Conservation (phyloP, 2,888 invertebrate genomes). For the Hirtodrosophila trivittata region DNA sequence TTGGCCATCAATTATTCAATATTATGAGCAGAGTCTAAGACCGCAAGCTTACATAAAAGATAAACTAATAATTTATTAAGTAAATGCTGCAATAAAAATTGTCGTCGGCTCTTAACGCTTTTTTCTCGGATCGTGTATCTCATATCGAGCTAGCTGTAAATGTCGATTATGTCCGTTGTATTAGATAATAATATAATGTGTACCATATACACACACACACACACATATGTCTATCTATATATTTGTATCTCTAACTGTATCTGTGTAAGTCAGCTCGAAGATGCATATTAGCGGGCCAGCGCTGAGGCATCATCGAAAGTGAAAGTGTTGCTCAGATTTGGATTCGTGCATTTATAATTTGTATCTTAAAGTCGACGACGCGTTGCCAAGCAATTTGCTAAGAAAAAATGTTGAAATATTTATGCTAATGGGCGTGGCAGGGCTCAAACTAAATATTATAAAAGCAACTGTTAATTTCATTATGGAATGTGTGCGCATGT, state of each 20-base stretch:
- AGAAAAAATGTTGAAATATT: slow-evolving; percentile 52
- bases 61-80: slow-evolving; percentile 66
- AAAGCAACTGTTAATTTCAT: slow-evolving; percentile 32
- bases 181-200: slow-evolving; percentile 67
- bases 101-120: slow-evolving; percentile 39
- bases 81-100: slow-evolving; percentile 67
- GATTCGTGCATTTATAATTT: slow-evolving; percentile 72
- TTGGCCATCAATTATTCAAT: slow-evolving; percentile 68
- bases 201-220: too few relatives aligned
- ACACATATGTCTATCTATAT: not conserved
- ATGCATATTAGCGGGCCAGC: slow-evolving; percentile 58
- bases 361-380: slow-evolving; percentile 38
- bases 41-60: slow-evolving; percentile 64
- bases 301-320: slow-evolving; percentile 57
- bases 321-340: slow-evolving; percentile 59
- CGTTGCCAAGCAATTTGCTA: slow-evolving; percentile 48
- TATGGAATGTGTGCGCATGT: slow-evolving; percentile 10
- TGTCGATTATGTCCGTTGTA: slow-evolving; percentile 56
- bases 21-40: slow-evolving; percentile 46
- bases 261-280: slow-evolving; percentile 33
- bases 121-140: not conserved
- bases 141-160: slow-evolving; percentile 39
- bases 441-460: slow-evolving; percentile 38
- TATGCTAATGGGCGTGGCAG: slow-evolving; percentile 47
- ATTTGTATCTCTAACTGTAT: slow-evolving; percentile 5